Evolutionary conservation across 2,888 invertebrate genomes (phyloP).

Genomic region (Neuroscelio doddi): DNA sequence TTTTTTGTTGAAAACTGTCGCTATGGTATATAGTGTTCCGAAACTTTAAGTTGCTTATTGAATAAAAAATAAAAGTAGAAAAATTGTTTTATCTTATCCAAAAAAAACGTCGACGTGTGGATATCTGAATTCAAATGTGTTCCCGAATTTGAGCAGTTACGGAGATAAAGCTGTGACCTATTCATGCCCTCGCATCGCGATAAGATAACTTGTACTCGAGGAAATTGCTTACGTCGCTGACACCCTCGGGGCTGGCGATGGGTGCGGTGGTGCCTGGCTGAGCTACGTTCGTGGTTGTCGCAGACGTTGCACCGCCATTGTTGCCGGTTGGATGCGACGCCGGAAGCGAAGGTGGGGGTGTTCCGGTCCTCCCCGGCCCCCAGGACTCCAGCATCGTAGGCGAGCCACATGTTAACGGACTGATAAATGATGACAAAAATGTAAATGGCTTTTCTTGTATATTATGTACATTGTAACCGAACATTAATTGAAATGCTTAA

Average conservation of each 20-base stretch:
- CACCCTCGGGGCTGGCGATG: slow-evolving; percentile 73
- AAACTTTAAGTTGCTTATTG: too few relatives aligned
- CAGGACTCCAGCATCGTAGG: slow-evolving; percentile 74
- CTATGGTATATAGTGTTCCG: too few relatives aligned
- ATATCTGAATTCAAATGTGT: too few relatives aligned
- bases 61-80: too few relatives aligned
- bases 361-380: slow-evolving; percentile 64
- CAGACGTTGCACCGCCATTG: slow-evolving; percentile 59
- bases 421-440: slow-evolving; percentile 56
- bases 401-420: slow-evolving; percentile 74
- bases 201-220: slow-evolving; percentile 20
- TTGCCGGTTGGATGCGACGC: slow-evolving; percentile 55
- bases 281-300: slow-evolving; percentile 52
- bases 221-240: slow-evolving; percentile 66
- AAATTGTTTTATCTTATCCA: slow-evolving; percentile 17
- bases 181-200: background rate
- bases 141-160: background rate
- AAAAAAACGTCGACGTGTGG: too few relatives aligned
- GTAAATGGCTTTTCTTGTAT: slow-evolving; percentile 5
- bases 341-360: slow-evolving; percentile 60
- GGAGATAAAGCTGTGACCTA: background rate
- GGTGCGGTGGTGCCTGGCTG: slow-evolving; percentile 67
- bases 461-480: background rate
- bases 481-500: background rate
- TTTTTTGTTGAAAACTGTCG: slow-evolving; percentile 15